Evolutionary conservation across 1,140 invertebrate genomes (phyloP), one percentile per base, ranked within the genome.

Genomic region (Oryctes rhinoceros): DNA sequence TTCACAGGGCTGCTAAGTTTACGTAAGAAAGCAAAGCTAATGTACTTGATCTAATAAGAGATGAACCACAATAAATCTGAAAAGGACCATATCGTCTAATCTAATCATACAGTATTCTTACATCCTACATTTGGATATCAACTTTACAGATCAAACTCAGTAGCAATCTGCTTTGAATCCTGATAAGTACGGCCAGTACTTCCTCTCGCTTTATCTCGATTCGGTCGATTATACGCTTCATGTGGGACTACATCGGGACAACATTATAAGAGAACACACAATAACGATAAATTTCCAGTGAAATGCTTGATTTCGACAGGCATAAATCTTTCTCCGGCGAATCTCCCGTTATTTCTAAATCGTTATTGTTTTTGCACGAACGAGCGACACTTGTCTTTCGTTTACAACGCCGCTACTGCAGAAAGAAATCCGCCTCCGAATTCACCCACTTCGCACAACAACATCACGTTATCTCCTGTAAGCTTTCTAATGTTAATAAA

Each of bases 401-500:
- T 2, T 10, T 3, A 0, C n/a, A 67, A 13, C n/a, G 65, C 65
- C 18, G 18, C 24, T 67, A 6, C 65, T 30, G 65, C 4, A 35
- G 24, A 67, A 67, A 67, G 24, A 30, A 30, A 30, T 30, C 24
- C 24, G 24, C 24, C 24, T 2, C 24, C 2, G 0, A 0, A 67
- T 53, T 53, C 49, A 7, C n/a, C 13, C 49, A 4, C 11, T 13
- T 1, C 13, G 13, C 4, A 4, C 49, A 4, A 53, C 11, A 15
- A 1, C 39, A 44, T 53, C 11, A 15, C 49, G 49, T 13, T 53
- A 67, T 18, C 13, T 67, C 24, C 13, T 67, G 1, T 67, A 67
- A 67, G 18, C 65, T 67, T 11, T 67, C 15, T 62, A 67, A 67
- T 67, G 65, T 18, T 67, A 67, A 67, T 67, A 67, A 67, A 67